These are phyloP conservation scores for Acanthurus tractus DNA, from an alignment of 2,797 vertebrate genomes.

Conservation along the genomic window DNA sequence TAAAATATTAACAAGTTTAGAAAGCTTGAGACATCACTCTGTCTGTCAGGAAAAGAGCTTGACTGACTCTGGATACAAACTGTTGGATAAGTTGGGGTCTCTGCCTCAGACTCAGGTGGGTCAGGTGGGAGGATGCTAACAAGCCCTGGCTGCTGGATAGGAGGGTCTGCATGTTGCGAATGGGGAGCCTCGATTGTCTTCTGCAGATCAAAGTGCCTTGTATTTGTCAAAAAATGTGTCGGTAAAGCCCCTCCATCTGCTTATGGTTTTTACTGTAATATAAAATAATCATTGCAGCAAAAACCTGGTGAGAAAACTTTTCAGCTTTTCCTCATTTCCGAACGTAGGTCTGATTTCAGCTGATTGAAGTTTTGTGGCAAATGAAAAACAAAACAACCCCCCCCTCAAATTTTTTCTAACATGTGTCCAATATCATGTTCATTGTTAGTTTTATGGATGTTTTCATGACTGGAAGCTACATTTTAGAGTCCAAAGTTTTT, in stretches of 20 bases:
- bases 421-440: not conserved
- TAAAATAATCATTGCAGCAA: too few relatives aligned
- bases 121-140: slow-evolving; percentile 13
- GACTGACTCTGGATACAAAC: not conserved
- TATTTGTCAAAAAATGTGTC: not conserved
- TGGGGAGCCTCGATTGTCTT: not conserved
- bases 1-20: slow-evolving; percentile 12
- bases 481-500: too few relatives aligned
- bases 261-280: not conserved
- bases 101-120: not conserved
- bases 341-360: not conserved
- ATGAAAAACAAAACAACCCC: too few relatives aligned
- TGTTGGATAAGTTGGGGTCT: not conserved
- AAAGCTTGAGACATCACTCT: slow-evolving; percentile 2
- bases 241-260: not conserved
- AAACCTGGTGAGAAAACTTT: not conserved
- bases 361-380: not conserved
- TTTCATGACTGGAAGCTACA: too few relatives aligned
- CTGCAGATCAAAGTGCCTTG: not conserved
- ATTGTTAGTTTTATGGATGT: too few relatives aligned
- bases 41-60: not conserved
- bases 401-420: not conserved
- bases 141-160: not conserved
- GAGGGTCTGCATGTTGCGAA: not conserved
- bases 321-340: not conserved